phyloP scores from a whole-genome alignment of 2,113 vertebrate species.

The Tichodroma muraria region DNA sequence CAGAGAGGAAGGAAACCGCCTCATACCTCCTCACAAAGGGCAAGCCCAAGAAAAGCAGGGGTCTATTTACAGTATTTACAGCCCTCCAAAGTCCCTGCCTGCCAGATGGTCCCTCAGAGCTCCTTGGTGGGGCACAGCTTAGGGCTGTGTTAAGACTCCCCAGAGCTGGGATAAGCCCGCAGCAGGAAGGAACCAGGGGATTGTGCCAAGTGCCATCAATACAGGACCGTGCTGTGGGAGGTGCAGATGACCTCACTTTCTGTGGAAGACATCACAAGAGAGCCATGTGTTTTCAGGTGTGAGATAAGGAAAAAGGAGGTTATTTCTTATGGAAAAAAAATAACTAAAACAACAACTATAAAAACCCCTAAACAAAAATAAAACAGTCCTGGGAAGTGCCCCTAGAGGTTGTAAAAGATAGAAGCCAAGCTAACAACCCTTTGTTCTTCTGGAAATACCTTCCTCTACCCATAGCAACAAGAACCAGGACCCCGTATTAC shows the following conservation, averaged over 20 bases:
- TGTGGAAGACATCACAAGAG: neutral
- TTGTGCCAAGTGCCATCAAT: neutral
- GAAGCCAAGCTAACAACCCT: neutral
- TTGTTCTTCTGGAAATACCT: constrained; percentile 5
- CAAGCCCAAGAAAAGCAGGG: neutral
- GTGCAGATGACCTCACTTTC: neutral
- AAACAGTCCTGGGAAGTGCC: neutral
- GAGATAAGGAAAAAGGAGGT: neutral
- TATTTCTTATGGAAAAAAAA: neutral
- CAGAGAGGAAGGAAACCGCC: neutral
- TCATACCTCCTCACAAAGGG: neutral
- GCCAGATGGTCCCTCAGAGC: neutral
- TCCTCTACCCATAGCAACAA: neutral
- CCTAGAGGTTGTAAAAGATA: neutral
- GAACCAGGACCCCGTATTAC: neutral
- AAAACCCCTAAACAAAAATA: neutral
- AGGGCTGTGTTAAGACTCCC: neutral
- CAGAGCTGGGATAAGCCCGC: neutral
- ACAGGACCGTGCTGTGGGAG: neutral
- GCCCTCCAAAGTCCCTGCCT: neutral
- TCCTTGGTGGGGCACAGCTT: neutral
- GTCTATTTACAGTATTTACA: neutral
- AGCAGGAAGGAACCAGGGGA: neutral
- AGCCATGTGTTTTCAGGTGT: neutral
- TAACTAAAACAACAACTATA: neutral